These are phyloP conservation scores for Phataginus tetradactyla DNA, from an alignment of 2,797 vertebrate species.

Conservation along the genomic window DNA sequence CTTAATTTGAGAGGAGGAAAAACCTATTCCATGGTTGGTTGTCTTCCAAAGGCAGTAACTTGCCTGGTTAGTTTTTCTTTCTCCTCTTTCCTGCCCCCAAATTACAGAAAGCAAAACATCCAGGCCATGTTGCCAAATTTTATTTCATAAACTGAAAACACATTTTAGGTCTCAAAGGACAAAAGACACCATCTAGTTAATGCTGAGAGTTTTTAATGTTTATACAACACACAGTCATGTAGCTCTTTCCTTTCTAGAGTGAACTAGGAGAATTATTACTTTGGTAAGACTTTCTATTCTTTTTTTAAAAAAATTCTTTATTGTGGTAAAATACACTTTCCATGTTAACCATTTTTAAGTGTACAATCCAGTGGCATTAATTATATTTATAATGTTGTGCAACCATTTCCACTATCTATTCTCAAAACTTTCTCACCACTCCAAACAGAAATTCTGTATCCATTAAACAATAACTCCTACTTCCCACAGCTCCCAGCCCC, in stretches of 20 bases:
- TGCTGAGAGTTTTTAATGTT: background rate
- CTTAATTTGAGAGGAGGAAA: background rate
- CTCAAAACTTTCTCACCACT: background rate
- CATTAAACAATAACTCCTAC: background rate
- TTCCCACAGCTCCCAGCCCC: too few relatives aligned
- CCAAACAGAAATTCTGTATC: background rate
- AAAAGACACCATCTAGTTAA: constrained; percentile 43
- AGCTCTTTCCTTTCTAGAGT: background rate
- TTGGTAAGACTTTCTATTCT: background rate
- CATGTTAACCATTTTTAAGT: background rate
- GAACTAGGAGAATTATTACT: constrained; percentile 7
- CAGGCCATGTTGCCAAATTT: constrained; percentile 65
- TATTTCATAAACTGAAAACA: constrained; percentile 69
- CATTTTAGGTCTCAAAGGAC: constrained; percentile 44
- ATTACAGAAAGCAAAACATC: constrained; percentile 65
- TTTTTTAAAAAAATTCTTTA: background rate
- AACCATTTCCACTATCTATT: background rate
- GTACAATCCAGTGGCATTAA: background rate
- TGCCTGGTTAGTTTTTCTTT: constrained; percentile 10
- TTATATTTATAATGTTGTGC: background rate
- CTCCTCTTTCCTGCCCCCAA: constrained; percentile 39
- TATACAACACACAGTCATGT: background rate
- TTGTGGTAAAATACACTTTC: background rate
- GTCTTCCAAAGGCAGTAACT: background rate
- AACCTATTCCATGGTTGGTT: background rate